Conservation (phyloP, 2,113 vertebrate genomes). For the Pteropus alecto region DNA sequence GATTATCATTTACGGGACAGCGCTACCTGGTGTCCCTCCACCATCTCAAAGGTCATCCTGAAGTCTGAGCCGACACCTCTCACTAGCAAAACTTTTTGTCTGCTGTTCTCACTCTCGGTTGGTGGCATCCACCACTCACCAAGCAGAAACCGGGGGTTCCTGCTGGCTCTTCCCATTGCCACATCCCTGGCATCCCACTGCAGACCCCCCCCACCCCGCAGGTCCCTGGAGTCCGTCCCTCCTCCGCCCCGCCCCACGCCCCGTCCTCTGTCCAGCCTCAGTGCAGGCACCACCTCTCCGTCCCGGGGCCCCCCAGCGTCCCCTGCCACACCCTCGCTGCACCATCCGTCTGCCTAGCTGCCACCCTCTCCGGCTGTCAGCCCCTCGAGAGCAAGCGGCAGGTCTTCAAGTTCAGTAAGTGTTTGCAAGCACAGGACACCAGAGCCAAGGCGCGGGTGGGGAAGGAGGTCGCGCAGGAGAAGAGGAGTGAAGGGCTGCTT, state of each 20-base stretch:
- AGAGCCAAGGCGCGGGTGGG: neutral
- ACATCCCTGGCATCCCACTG: fast-evolving
- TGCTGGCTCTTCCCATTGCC: neutral
- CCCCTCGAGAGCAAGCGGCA: neutral
- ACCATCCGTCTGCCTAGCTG: neutral
- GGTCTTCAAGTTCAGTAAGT: neutral
- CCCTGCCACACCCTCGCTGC: neutral
- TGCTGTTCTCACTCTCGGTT: fast-evolving
- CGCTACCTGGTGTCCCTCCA: neutral
- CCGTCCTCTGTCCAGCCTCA: neutral
- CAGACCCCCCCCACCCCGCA: too few species aligned
- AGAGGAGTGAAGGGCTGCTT: neutral
- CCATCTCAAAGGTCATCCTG: too few species aligned
- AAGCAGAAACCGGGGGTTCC: neutral
- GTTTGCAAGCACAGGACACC: neutral
- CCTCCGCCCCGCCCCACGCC: neutral
- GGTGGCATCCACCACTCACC: neutral
- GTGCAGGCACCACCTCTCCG: too few species aligned
- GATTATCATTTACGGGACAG: fast-evolving
- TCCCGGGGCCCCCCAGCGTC: neutral
- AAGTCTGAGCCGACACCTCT: fast-evolving
- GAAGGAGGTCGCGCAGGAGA: too few species aligned
- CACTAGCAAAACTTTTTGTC: neutral
- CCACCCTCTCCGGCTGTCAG: too few species aligned
- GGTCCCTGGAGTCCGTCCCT: fast-evolving